These are phyloP conservation scores for Heliconius ethilla DNA, from an alignment of 2,888 invertebrate genomes.

Conservation along the genomic window DNA sequence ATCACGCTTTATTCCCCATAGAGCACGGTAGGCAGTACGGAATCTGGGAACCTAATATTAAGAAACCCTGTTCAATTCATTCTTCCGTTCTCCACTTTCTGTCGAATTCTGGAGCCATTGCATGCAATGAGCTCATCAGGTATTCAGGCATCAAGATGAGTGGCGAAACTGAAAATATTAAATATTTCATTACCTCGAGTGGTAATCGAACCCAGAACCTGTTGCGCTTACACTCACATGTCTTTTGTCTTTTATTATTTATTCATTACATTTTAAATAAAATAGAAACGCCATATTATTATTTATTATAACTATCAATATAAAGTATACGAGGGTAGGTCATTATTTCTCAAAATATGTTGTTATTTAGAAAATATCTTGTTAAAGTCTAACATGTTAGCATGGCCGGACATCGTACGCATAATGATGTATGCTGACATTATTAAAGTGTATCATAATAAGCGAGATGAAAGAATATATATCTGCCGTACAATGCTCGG, in stretches of 20 bases:
- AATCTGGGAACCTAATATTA: too few relatives aligned
- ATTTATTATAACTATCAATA: neutral
- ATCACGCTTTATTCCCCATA: too few relatives aligned
- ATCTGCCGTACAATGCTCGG: slow-evolving; percentile 54
- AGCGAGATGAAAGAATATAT: slow-evolving; percentile 62
- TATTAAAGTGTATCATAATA: slow-evolving; percentile 71
- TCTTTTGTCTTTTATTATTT: neutral
- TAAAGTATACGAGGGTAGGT: slow-evolving; percentile 29
- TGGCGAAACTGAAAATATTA: too few relatives aligned
- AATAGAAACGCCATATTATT: neutral
- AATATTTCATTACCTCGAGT: too few relatives aligned
- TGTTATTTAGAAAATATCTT: slow-evolving; percentile 39
- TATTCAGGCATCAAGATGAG: too few relatives aligned
- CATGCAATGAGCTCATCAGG: too few relatives aligned
- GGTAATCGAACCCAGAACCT: too few relatives aligned
- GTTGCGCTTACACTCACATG: too few relatives aligned
- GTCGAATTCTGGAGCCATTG: too few relatives aligned
- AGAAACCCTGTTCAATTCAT: too few relatives aligned
- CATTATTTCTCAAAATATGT: slow-evolving; percentile 33
- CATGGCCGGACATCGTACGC: slow-evolving; percentile 64
- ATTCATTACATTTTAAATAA: neutral
- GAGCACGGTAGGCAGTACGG: too few relatives aligned
- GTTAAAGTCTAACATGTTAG: slow-evolving; percentile 57
- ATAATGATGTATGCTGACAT: slow-evolving; percentile 74
- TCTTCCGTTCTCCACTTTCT: too few relatives aligned